These are phyloP conservation scores for Rhorus exstirpatorius DNA, from an alignment of 2,888 invertebrate genomes.

Conservation along the genomic window DNA sequence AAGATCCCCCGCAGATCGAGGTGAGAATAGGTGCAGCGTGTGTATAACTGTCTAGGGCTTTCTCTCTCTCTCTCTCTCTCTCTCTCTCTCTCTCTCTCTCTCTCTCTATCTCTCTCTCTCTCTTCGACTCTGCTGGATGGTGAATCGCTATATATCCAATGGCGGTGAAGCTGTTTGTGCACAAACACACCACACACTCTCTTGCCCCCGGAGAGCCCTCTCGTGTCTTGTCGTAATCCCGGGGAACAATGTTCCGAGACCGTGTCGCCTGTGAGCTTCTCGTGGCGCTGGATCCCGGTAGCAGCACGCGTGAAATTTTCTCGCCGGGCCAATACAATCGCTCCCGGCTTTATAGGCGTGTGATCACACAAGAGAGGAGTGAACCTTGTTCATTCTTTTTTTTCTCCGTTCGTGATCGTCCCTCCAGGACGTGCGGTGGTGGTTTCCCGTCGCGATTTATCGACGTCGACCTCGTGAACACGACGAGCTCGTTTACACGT, in stretches of 20 bases:
- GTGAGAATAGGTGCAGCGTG: conserved; percentile 21
- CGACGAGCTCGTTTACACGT: conserved; percentile 61
- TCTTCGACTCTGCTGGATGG: conserved; percentile 13
- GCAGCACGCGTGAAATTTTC: conserved; percentile 70
- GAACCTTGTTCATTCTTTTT: conserved; percentile 30
- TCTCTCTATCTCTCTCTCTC: not conserved
- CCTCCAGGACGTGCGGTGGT: conserved; percentile 1
- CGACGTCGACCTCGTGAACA: conserved; percentile 49
- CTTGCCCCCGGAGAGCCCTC: conserved; percentile 48
- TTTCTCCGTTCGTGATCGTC: conserved; percentile 23
- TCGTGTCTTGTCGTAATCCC: conserved; percentile 63
- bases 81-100: not conserved
- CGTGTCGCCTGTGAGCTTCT: conserved; percentile 31
- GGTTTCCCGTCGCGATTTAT: conserved; percentile 56
- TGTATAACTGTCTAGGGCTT: conserved; percentile 47
- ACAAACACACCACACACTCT: conserved; percentile 46
- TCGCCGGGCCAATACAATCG: conserved; percentile 27
- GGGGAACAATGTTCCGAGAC: conserved; percentile 58
- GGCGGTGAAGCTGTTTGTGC: conserved; percentile 57
- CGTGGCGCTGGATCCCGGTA: conserved; percentile 35
- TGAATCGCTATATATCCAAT: conserved; percentile 49
- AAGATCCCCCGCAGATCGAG: conserved; percentile 39
- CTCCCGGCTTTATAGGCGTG: not conserved
- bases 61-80: not conserved
- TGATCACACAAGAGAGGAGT: conserved; percentile 1